These are phyloP conservation scores for Helicolenus hilgendorfi DNA, from an alignment of 2,797 vertebrate species.

Conservation along the genomic window DNA sequence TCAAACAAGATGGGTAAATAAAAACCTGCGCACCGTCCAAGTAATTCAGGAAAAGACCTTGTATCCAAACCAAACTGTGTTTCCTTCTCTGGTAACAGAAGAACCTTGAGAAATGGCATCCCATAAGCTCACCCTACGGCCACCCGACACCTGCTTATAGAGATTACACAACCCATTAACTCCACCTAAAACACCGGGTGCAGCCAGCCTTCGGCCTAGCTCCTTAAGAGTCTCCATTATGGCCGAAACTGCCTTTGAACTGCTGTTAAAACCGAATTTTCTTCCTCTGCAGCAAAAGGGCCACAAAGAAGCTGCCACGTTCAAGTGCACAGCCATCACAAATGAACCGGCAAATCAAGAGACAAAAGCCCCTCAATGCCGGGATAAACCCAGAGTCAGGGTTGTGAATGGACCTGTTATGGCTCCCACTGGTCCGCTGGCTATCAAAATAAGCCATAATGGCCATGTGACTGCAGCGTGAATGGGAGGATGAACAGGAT, in stretches of 20 bases:
- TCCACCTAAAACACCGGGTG: conserved; percentile 72
- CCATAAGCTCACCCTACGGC: conserved; percentile 54
- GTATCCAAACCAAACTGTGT: conserved; percentile 35
- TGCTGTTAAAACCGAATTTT: conserved; percentile 54
- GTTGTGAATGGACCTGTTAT: conserved; percentile 72
- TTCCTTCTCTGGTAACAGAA: conserved; percentile 64
- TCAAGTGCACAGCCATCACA: conserved; percentile 63
- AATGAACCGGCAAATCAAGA: conserved; percentile 76
- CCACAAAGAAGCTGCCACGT: conserved; percentile 44
- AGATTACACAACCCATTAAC: conserved; percentile 85
- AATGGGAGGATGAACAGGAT: conserved; percentile 82
- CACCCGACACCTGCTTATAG: conserved; percentile 76
- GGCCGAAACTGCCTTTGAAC: conserved; percentile 69
- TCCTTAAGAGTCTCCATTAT: conserved; percentile 71
- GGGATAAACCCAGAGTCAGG: conserved; percentile 33
- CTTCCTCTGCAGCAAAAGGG: conserved; percentile 25
- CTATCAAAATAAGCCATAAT: conserved; percentile 77
- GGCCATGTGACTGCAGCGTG: conserved; percentile 79
- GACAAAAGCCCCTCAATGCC: conserved; percentile 59
- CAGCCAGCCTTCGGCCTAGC: conserved; percentile 58
- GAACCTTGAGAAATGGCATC: conserved; percentile 76
- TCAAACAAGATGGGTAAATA: background rate
- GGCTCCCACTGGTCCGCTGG: conserved; percentile 60
- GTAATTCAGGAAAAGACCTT: background rate
- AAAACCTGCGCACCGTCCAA: background rate